Conservation (phyloP, 1,140 invertebrate species). For the Drosophila saltans region DNA sequence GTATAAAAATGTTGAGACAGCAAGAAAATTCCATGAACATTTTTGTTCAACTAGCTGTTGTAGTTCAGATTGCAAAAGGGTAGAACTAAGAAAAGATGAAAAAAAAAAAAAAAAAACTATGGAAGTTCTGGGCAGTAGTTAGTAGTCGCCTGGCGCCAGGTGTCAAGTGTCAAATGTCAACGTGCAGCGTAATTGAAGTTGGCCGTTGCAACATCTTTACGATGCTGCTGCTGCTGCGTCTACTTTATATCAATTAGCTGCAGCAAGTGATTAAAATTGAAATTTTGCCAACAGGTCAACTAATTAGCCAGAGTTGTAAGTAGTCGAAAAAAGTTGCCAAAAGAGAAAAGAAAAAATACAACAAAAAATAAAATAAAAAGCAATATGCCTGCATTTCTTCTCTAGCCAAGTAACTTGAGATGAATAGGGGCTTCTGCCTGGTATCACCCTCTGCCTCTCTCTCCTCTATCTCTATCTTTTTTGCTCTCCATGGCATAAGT, state of each 20-base stretch:
- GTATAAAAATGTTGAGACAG: conserved; percentile 9
- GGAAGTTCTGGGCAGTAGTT: background rate
- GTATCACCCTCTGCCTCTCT: background rate
- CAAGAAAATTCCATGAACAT: background rate
- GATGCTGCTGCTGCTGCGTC: conserved; percentile 33
- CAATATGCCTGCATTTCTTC: conserved; percentile 20
- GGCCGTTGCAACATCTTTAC: conserved; percentile 24
- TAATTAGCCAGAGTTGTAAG: conserved; percentile 38
- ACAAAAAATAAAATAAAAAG: background rate
- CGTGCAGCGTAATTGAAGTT: conserved; percentile 54
- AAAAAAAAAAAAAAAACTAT: conserved; percentile 48
- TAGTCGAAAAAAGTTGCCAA: conserved; percentile 44
- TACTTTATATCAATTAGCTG: conserved; percentile 59
- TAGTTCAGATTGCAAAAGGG: conserved; percentile 1
- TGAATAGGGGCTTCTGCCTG: conserved; percentile 15
- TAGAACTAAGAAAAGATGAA: conserved; percentile 13
- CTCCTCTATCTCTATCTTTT: background rate
- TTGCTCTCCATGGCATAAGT: conserved; percentile 27
- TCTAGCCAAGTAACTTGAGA: conserved; percentile 5
- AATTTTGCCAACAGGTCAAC: conserved; percentile 38
- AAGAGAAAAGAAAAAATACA: conserved; percentile 35
- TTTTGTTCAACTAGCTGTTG: background rate
- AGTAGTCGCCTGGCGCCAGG: conserved; percentile 27
- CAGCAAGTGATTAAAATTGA: conserved; percentile 47
- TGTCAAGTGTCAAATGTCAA: conserved; percentile 37